Base-by-base conservation (phyloP, 23 tunicate species). In the Trididemnum clinides region DNA sequence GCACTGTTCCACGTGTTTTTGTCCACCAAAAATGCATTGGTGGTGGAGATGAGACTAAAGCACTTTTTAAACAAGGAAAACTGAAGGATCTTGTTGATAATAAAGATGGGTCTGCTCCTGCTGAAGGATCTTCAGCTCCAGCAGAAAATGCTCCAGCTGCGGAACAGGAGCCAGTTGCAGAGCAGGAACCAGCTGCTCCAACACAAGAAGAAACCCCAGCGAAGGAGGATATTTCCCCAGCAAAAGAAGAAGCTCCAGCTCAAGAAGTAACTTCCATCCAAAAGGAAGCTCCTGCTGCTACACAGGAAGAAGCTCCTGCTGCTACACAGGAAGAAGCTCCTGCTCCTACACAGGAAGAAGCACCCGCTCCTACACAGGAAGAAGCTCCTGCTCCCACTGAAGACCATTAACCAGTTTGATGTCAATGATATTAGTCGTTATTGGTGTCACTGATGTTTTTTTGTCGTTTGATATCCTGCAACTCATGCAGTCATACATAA, bases 1-100 rank as follows among this genome's bases (percentile, higher is more conserved):
- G 89, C 22, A 85, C 89, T 20, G 89, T 85, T 5, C 89, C 89
- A 33, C 51, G 89, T 35, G 89, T 85, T 51, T 85, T 85, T 54
- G 57, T 85, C 27, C 82, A 85, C 27, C 71, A 75, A 71, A 85
- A 59, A 15, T 85, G 89, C 62, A 85, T 85, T 28, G 89, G 89
- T 18, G 89, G 89, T 33, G 82, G 89, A 3, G 69, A 75, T 33
- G 89, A 85, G 29, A 85, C 89, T 0, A 33, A 33, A 35, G 75
- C 73, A 0, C 66, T 85, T 28, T 30, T 58, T 21, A 62, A 73
- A n/a, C 51, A 85, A 71, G 69, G 69, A 23, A 85, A 85, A 37
- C 37, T 85, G 1, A 74, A 74, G 75, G 49, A 34, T 0, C 59
- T 85, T 18, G 89, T 85, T 6, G 75, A 82, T 34, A 36, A 36